Base-by-base conservation (phyloP, 2,113 vertebrate genomes). In the Rhea pennata region DNA sequence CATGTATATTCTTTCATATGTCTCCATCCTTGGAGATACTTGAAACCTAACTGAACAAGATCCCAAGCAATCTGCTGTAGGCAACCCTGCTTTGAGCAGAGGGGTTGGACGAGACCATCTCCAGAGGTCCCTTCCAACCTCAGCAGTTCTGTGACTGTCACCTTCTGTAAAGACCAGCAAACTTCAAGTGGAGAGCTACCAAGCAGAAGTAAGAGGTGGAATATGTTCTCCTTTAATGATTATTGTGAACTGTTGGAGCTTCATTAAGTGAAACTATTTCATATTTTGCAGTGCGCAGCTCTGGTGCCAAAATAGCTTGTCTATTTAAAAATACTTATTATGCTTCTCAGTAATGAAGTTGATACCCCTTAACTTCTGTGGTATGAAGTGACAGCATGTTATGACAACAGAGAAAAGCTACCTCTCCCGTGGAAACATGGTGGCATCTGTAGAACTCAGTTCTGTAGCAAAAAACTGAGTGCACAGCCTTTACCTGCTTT, bases 121-220 rank as follows among this genome's bases (percentile, higher is more conserved):
- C 39, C 12, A 13, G 54, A 56, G 29, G 36, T 22, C 56, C 11
- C 39, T 72, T 64, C 72, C 72, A 64, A 4, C 27, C 62, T 76
- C 67, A 54, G 8, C 36, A 26, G 12, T 62, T 48, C 21, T 31
- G 5, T 2, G 2, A 14, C 27, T 14, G 13, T 53, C 6, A 0
- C 50, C 78, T 73, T 70, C 75, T 77, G 40, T 50, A 46, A 62
- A 44, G 65, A 36, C 15, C 46, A 65, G 40, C 39, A 22, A 72
- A 36, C 7, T 75, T 87, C 56, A 39, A 44, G 36, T 3, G 26
- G 56, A 6, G 19, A 59, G 10, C 17, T 82, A 20, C 61, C 54
- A 40, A 67, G 36, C n/a, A 46, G 42, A 36, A 7, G n/a, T 15
- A 14, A 67, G 46, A 42, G 31, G 31, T 80, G 71, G 31, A 88